Percentiles rank a stretch among this genome's conserved stretches.
Evolutionary conservation across 1,140 invertebrate species (phyloP).

Genomic region (Ladona fulva): DNA sequence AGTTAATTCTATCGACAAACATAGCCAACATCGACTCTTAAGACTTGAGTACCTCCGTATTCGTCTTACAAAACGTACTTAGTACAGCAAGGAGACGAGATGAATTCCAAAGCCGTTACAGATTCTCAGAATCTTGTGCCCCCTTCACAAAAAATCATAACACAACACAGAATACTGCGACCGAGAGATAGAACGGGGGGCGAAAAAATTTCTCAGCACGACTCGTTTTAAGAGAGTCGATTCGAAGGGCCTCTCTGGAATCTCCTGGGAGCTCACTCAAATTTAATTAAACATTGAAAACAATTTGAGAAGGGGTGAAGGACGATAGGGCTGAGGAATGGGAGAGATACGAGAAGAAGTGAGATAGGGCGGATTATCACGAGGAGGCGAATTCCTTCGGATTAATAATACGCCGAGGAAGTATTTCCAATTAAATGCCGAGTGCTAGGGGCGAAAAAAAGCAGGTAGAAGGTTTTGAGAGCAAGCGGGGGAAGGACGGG

Average conservation of each 20-base stretch:
- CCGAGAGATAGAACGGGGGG: too few relatives aligned
- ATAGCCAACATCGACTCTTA: too few relatives aligned
- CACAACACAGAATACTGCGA: too few relatives aligned
- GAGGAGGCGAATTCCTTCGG: background rate
- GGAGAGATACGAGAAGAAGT: background rate
- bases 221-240: background rate
- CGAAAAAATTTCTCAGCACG: background rate
- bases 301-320: background rate
- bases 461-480: too few relatives aligned
- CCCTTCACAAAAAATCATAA: too few relatives aligned
- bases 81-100: too few relatives aligned
- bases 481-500: too few relatives aligned
- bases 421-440: constrained; percentile 9
- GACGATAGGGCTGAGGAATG: background rate
- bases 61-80: too few relatives aligned
- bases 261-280: background rate
- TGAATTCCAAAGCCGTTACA: too few relatives aligned
- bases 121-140: too few relatives aligned
- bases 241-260: background rate
- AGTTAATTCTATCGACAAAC: too few relatives aligned
- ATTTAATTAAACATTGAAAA: constrained; percentile 11
- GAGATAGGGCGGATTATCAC: background rate
- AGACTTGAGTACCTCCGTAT: too few relatives aligned
- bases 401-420: background rate
- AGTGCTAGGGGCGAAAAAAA: background rate